phyloP scores from a whole-genome alignment of 1,140 invertebrate genomes.

The Procambarus clarkii region DNA sequence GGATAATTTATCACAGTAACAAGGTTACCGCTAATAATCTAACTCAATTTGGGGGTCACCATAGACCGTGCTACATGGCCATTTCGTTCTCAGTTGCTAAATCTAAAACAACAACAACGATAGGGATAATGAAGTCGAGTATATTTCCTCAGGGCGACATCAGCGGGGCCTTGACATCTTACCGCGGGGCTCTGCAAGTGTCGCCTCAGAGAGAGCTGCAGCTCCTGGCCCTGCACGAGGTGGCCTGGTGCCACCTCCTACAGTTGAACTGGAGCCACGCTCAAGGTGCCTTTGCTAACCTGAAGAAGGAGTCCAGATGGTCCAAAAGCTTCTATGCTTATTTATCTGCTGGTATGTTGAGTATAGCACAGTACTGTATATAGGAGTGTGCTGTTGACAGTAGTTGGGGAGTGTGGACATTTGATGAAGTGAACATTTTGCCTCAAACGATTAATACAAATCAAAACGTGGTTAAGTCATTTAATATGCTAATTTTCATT shows the following conservation, averaged over 20 bases:
- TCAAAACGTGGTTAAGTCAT: not conserved
- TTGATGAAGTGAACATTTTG: not conserved
- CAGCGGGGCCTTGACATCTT: conserved; percentile 79
- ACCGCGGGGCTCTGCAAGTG: conserved; percentile 80
- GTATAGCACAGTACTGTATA: no score
- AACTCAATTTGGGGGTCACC: no score
- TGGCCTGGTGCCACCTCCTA: conserved; percentile 84
- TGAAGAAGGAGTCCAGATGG: conserved; percentile 82
- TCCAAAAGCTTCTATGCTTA: conserved; percentile 85
- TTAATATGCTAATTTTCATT: not conserved
- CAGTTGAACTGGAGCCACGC: conserved; percentile 81
- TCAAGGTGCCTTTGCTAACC: conserved; percentile 79
- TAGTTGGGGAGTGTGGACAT: not conserved
- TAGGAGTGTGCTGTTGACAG: not conserved
- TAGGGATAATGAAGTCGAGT: no score
- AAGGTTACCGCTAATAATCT: no score
- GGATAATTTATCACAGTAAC: no score
- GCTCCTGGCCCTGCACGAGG: conserved; percentile 83
- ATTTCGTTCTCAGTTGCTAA: no score
- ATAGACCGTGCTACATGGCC: no score
- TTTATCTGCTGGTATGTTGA: conserved; percentile 79
- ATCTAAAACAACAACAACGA: no score
- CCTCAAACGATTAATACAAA: no score
- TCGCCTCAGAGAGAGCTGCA: conserved; percentile 83
- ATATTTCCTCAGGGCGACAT: conserved; percentile 79